These are phyloP conservation scores for Lucinisca nassula DNA, from an alignment of 2,888 invertebrate species.

Conservation along the genomic window DNA sequence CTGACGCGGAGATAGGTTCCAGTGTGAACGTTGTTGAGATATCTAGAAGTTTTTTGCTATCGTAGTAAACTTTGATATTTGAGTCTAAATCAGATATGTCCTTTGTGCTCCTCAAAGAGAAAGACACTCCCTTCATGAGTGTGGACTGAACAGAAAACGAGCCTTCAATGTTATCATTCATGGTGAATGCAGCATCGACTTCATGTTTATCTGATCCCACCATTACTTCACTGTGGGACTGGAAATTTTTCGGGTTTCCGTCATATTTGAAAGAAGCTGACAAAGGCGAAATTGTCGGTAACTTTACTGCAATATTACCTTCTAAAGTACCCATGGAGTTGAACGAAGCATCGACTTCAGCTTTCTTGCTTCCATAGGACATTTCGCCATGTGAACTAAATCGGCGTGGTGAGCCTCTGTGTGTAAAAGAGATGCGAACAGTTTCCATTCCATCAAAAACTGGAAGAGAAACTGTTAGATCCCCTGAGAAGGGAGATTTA, in stretches of 20 bases:
- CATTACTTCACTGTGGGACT: not conserved
- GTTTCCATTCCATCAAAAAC: not conserved
- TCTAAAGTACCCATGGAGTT: not conserved
- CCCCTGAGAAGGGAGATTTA: not conserved
- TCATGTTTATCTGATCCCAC: not conserved
- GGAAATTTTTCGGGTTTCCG: constrained; percentile 5
- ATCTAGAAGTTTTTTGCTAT: not conserved
- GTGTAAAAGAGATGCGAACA: not conserved
- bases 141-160: constrained; percentile 47
- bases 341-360: not conserved
- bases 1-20: not conserved
- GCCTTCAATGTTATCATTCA: constrained; percentile 38
- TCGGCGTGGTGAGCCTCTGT: not conserved
- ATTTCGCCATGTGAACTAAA: not conserved
- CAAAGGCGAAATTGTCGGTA: not conserved
- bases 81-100: not conserved
- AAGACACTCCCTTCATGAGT: constrained; percentile 33
- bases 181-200: not conserved
- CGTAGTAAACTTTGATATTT: not conserved
- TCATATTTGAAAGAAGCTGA: not conserved
- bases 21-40: not conserved
- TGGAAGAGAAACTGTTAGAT: not conserved
- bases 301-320: not conserved
- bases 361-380: not conserved
- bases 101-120: not conserved